Evolutionary conservation across 30 jellyfish, hydroid and myxozoan genomes (phyloP).

Genomic region (Pelagia noctiluca): DNA sequence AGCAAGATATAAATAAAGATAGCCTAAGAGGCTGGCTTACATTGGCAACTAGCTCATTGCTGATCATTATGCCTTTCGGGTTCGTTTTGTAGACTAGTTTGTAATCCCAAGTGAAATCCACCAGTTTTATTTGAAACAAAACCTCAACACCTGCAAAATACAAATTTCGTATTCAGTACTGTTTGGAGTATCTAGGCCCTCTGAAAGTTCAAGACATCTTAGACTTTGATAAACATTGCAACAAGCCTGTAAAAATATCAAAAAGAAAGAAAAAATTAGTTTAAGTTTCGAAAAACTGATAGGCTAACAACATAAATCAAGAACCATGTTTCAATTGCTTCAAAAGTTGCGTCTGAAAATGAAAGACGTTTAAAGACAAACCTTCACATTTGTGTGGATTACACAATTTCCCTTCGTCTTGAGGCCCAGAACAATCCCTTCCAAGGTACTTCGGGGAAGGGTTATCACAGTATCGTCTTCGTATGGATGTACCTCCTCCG

Average conservation of each 20-base stretch:
- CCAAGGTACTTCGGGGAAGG: constrained; percentile 77
- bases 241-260: no score
- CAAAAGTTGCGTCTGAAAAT: no score
- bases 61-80: constrained; percentile 15
- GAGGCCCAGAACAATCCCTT: constrained; percentile 50
- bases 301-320: no score
- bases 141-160: constrained; percentile 46
- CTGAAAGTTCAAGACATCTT: no score
- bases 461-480: constrained; percentile 67
- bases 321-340: no score
- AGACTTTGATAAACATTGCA: no score
- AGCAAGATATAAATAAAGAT: no score
- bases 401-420: constrained; percentile 35
- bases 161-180: neutral
- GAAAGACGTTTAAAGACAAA: constrained; percentile 8
- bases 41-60: constrained; percentile 7
- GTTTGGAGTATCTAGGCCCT: no score
- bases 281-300: no score
- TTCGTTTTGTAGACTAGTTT: constrained; percentile 31
- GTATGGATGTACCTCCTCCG: constrained; percentile 64
- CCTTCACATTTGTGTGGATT: constrained; percentile 60
- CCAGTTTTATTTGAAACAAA: constrained; percentile 13
- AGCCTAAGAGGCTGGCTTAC: constrained; percentile 56
- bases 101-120: constrained; percentile 39
- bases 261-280: no score